These are phyloP conservation scores for Petroica traversi DNA, from an alignment of 2,113 vertebrate species.

Conservation along the genomic window DNA sequence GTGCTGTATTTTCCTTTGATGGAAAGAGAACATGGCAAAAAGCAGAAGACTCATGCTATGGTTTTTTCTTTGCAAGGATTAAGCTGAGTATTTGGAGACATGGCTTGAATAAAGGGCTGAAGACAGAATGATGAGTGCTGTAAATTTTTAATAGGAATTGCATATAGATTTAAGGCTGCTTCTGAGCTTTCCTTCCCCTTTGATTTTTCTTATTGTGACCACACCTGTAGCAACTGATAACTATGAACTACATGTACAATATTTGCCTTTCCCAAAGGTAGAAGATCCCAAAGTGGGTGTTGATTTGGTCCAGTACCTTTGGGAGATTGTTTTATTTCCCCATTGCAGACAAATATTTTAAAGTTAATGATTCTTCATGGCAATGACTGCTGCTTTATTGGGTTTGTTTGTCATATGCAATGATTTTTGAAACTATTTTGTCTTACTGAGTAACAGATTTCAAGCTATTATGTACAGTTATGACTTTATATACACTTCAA, in stretches of 20 bases:
- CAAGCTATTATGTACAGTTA: background rate
- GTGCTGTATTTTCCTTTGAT: background rate
- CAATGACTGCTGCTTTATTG: background rate
- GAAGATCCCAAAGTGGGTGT: background rate
- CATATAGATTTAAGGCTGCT: background rate
- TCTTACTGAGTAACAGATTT: background rate
- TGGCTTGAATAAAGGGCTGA: background rate
- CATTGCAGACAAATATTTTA: background rate
- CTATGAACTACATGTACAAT: background rate
- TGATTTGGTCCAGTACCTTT: background rate
- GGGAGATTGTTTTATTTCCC: background rate
- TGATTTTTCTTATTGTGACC: background rate
- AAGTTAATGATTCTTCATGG: background rate
- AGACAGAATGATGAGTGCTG: background rate
- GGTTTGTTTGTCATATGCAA: background rate
- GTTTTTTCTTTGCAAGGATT: background rate
- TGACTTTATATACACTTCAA: background rate
- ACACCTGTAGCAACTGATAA: background rate
- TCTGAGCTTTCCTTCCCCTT: background rate
- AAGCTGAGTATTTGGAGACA: background rate
- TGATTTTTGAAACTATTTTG: background rate
- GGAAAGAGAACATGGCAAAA: background rate
- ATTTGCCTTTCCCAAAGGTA: background rate
- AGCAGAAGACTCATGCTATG: background rate
- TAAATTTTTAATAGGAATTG: background rate